phyloP scores from a whole-genome alignment of 2,888 invertebrate genomes.

The Drosophila anomalata region DNA sequence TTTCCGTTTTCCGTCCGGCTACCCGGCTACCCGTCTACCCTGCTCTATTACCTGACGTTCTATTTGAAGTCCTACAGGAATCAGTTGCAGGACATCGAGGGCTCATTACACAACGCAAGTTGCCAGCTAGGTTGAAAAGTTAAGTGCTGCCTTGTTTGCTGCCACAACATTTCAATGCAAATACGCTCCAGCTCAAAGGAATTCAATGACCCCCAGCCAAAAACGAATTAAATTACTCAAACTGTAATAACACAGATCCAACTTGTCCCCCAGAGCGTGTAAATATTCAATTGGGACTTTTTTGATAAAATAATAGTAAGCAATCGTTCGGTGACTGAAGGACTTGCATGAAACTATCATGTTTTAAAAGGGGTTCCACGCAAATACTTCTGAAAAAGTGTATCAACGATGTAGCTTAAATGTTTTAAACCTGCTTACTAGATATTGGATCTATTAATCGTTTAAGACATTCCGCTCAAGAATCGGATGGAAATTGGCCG shows the following conservation, averaged over 20 bases:
- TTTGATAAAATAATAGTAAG: not conserved
- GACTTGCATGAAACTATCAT: not conserved
- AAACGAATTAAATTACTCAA: not conserved
- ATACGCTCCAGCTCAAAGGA: not conserved
- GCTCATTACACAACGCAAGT: not conserved
- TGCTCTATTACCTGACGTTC: not conserved
- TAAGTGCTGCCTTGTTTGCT: conserved; percentile 1
- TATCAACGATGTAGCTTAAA: too few species aligned
- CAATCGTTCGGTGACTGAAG: not conserved
- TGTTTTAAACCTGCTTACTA: too few species aligned
- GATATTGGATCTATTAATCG: too few species aligned
- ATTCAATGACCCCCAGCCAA: not conserved
- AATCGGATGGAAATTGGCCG: not conserved
- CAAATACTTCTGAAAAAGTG: too few species aligned
- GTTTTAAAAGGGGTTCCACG: too few species aligned
- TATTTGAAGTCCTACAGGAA: not conserved
- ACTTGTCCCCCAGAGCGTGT: not conserved
- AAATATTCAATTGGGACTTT: not conserved
- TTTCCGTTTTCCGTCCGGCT: not conserved
- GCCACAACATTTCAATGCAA: conserved; percentile 1
- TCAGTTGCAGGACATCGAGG: conserved; percentile 1
- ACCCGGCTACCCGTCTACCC: too few species aligned
- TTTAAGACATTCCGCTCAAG: not conserved
- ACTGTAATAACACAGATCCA: not conserved
- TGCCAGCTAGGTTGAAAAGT: not conserved